Evolutionary conservation across 2,888 invertebrate genomes (phyloP).

Genomic region (Athripsodes cinereus): DNA sequence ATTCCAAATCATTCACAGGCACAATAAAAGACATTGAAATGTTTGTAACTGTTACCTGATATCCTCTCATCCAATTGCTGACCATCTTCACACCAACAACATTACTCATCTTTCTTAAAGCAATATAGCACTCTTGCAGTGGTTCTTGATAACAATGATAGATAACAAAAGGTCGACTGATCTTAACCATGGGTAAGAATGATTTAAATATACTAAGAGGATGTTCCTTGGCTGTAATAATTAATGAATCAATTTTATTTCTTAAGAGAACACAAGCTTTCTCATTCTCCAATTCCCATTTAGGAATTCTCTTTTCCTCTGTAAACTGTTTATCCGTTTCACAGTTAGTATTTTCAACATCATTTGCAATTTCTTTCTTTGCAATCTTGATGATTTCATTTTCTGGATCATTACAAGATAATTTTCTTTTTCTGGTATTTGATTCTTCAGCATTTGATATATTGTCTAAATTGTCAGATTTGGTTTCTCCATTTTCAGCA

Average conservation of each 20-base stretch:
- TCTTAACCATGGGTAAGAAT: conserved; percentile 69
- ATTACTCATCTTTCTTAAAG: conserved; percentile 65
- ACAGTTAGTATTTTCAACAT: conserved; percentile 32
- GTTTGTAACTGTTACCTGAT: conserved; percentile 72
- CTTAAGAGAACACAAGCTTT: conserved; percentile 57
- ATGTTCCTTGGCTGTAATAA: conserved; percentile 80
- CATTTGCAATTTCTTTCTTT: conserved; percentile 30
- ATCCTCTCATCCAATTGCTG: conserved; percentile 82
- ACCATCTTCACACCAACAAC: conserved; percentile 72
- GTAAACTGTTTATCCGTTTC: conserved; percentile 31
- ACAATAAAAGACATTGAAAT: not conserved
- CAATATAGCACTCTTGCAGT: conserved; percentile 74
- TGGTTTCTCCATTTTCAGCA: conserved; percentile 22
- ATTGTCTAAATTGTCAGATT: conserved; percentile 6
- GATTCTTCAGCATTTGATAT: conserved; percentile 8
- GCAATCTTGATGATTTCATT: conserved; percentile 19
- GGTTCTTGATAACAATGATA: conserved; percentile 78
- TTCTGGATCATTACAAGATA: conserved; percentile 28
- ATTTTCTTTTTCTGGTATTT: conserved; percentile 30
- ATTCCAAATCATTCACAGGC: not conserved
- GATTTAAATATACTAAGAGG: conserved; percentile 72
- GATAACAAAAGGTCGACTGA: conserved; percentile 79
- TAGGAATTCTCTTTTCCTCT: conserved; percentile 35
- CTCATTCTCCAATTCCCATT: conserved; percentile 66
- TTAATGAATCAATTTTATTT: conserved; percentile 65